Conservation (phyloP, 2,888 invertebrate species). For the Eupithecia dodoneata region DNA sequence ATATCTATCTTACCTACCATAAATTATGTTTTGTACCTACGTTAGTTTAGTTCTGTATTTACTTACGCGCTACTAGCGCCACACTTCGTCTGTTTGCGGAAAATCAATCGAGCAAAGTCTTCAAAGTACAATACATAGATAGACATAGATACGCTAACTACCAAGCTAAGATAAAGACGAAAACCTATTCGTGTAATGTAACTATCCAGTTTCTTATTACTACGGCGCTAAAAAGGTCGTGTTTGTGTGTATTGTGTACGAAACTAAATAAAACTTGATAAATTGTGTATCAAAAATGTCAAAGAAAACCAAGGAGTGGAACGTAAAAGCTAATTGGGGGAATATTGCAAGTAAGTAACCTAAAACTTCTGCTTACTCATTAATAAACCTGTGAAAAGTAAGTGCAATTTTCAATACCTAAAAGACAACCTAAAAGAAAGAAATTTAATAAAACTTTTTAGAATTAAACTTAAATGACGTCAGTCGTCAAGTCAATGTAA, state of each 20-base stretch:
- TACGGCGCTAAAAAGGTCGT: background rate
- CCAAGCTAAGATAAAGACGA: background rate
- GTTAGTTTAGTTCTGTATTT: background rate
- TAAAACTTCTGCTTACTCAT: background rate
- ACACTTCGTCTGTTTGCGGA: background rate
- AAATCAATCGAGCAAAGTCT: background rate
- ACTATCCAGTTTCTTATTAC: background rate
- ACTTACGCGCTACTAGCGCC: background rate
- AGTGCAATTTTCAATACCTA: background rate
- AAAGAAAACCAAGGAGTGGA: conserved; percentile 60
- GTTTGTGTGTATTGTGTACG: background rate
- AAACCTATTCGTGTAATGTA: background rate
- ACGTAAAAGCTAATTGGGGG: conserved; percentile 80
- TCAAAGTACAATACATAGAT: too few species aligned
- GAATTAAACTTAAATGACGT: background rate
- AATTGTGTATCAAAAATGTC: conserved; percentile 24
- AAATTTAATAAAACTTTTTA: background rate
- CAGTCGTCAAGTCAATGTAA: background rate
- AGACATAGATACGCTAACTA: background rate
- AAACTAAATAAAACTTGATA: background rate
- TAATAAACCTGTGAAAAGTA: background rate
- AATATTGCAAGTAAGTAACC: conserved; percentile 71
- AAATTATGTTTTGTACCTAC: too few species aligned
- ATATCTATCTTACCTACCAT: background rate
- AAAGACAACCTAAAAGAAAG: background rate